Evolutionary conservation across 2,888 invertebrate species (phyloP), one percentile per base, ranked within the genome.

Genomic region (Lysandra coridon): DNA sequence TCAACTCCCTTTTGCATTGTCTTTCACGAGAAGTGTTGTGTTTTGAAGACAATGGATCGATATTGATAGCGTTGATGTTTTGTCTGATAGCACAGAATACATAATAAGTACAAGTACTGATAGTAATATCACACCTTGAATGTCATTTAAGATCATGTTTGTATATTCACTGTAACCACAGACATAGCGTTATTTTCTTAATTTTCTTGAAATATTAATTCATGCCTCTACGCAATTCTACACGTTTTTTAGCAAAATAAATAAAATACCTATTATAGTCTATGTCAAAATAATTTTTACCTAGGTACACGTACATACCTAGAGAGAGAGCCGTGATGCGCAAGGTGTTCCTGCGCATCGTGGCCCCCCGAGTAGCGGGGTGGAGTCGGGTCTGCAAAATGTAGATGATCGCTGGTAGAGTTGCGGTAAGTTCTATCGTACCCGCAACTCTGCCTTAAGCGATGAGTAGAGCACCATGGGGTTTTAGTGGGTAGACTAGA

Each of bases 31-130:
- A 33, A 69, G 33, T 40, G 40, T n/a, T 40, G 74, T 74, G 23
- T 74, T 40, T 74, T 49, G 74, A n/a, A 75, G 49, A 75, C 75
- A 75, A 75, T 53, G 53, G 23, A 44, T 40, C 12, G 49, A 75
- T 53, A 49, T 53, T 30, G 30, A 53, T 53, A 23, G 53, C 30
- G 75, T n/a, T 14, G n/a, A 23, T 74, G 75, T 30, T 33, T 30
- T 23, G n/a, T 4, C 73, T 73, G 73, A 73, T 73, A 37, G 37
- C 10, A 33, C 37, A 37, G 37, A 37, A 37, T 37, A 37, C 37
- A 2, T 33, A 1, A 37, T 37, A 37, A 37, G 37, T 37, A 37
- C 37, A 37, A 37, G 37, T 37, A 37, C 37, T 37, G 37, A 37
- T 37, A 49, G 10, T 44, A 44, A 44, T 49, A 49, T 49, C 49